Conservation (phyloP, 2,888 invertebrate species). For the Sminthurinus aureus region DNA sequence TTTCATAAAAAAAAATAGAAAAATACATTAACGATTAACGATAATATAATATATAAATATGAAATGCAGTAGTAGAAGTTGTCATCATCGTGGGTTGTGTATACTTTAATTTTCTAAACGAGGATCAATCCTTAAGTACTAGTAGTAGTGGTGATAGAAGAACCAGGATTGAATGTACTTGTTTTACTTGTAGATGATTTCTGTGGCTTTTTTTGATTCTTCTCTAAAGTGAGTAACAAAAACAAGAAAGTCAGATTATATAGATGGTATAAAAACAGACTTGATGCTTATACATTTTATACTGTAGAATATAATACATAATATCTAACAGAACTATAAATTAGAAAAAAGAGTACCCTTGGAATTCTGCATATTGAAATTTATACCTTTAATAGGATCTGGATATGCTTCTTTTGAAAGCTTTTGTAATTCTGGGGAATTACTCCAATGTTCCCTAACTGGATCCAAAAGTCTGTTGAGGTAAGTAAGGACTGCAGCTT, state of each 20-base stretch:
- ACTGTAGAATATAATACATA: background rate
- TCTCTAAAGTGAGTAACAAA: background rate
- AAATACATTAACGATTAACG: too few species aligned
- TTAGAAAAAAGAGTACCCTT: background rate
- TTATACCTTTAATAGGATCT: constrained; percentile 52
- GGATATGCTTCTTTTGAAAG: constrained; percentile 56
- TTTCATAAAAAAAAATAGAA: too few species aligned
- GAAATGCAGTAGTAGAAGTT: too few species aligned
- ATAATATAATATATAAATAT: too few species aligned
- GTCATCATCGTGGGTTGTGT: too few species aligned
- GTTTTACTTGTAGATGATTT: background rate
- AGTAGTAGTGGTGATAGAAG: too few species aligned
- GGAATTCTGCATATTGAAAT: too few species aligned
- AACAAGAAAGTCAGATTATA: background rate
- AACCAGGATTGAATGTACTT: too few species aligned
- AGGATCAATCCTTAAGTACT: too few species aligned
- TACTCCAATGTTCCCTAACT: constrained; percentile 76
- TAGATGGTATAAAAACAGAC: background rate
- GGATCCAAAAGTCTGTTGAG: constrained; percentile 89
- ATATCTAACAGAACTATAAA: too few species aligned
- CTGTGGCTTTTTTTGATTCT: constrained; percentile 24
- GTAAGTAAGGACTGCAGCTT: constrained; percentile 80
- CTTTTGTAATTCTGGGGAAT: constrained; percentile 48
- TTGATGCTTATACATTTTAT: background rate
- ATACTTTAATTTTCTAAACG: too few species aligned